These are phyloP conservation scores for Xenotilapia leptura DNA, from an alignment of 2,113 vertebrate species.

Conservation along the genomic window DNA sequence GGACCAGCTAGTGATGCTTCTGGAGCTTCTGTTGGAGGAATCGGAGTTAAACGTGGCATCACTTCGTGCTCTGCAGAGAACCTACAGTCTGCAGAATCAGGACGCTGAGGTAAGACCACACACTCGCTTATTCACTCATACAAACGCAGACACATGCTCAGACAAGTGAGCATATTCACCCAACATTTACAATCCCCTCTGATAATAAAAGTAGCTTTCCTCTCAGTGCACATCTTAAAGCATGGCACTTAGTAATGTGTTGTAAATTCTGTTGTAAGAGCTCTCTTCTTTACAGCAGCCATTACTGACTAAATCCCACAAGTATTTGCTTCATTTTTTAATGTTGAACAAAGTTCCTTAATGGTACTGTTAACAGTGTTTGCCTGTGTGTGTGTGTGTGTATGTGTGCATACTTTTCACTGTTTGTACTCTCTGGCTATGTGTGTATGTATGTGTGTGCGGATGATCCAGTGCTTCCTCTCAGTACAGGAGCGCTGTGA, in stretches of 20 bases:
- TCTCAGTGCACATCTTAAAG: neutral
- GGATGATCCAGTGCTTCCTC: neutral
- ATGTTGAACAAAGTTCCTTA: slow-evolving; percentile 35
- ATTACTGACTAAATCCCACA: slow-evolving; percentile 53
- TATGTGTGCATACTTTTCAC: neutral
- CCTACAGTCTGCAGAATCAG: slow-evolving; percentile 74
- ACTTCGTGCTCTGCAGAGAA: slow-evolving; percentile 73
- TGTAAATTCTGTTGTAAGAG: slow-evolving; percentile 52
- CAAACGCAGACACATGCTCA: neutral
- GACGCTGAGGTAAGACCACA: slow-evolving; percentile 85
- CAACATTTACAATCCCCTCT: neutral
- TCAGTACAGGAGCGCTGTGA: neutral
- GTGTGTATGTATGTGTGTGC: neutral
- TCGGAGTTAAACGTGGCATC: slow-evolving; percentile 66
- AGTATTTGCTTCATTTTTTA: slow-evolving; percentile 54
- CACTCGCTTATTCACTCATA: neutral
- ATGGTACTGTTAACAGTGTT: slow-evolving; percentile 43
- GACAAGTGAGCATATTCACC: neutral
- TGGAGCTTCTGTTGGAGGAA: slow-evolving; percentile 86
- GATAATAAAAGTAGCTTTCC: slow-evolving; percentile 15
- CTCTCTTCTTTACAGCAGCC: slow-evolving; percentile 39
- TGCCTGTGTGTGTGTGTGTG: neutral
- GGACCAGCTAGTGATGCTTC: slow-evolving; percentile 87
- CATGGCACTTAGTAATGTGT: slow-evolving; percentile 20
- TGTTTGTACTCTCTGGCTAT: neutral